Evolutionary conservation across 1,140 invertebrate species (phyloP).

Genomic region (Cotesia vestalis): DNA sequence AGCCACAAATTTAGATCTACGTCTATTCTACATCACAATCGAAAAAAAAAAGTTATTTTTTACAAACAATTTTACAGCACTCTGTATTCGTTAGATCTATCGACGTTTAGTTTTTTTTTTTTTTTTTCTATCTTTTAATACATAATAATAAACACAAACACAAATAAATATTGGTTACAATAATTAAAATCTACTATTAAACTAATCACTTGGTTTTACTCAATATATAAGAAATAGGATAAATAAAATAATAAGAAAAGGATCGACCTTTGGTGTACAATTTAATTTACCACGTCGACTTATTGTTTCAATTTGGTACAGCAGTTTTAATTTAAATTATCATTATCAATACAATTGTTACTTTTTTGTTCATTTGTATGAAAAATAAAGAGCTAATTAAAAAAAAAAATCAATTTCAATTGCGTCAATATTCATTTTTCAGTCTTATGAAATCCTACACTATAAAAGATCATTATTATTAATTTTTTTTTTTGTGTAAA

Average conservation of each 20-base stretch:
- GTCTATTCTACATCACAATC: constrained; percentile 54
- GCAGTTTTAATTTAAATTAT: background rate
- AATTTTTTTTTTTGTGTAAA: background rate
- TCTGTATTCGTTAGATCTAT: background rate
- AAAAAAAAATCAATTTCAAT: constrained; percentile 13
- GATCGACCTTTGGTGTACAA: constrained; percentile 48
- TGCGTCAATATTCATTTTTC: constrained; percentile 46
- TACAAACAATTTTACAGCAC: constrained; percentile 13
- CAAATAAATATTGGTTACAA: constrained; percentile 55
- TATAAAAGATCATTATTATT: constrained; percentile 28
- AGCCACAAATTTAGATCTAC: background rate
- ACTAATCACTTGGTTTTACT: constrained; percentile 44
- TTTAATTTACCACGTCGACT: constrained; percentile 30
- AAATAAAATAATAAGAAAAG: constrained; percentile 31
- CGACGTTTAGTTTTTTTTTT: background rate
- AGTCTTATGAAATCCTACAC: constrained; percentile 50
- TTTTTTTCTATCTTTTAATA: background rate
- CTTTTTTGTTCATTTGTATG: too few species aligned
- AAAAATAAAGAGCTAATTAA: background rate
- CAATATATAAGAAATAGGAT: constrained; percentile 22
- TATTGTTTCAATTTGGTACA: constrained; percentile 3
- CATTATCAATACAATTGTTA: background rate
- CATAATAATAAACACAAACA: constrained; percentile 47
- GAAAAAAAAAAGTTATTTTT: constrained; percentile 39
- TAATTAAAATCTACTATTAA: constrained; percentile 47